phyloP scores from a whole-genome alignment of 2,888 invertebrate species.

The Coecobrya sp. region DNA sequence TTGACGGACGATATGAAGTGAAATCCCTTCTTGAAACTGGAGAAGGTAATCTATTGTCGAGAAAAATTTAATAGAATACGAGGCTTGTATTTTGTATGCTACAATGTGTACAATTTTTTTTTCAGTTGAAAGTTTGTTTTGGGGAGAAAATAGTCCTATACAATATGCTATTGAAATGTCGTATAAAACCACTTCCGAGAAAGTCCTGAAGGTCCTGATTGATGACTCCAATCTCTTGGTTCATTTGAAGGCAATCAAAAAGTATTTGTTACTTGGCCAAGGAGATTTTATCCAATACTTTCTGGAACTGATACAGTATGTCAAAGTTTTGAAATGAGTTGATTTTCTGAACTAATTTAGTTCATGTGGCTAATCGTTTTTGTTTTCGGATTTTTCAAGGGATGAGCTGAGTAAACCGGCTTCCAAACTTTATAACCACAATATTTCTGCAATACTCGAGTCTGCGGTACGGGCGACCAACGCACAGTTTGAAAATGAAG shows the following conservation, averaged over 20 bases:
- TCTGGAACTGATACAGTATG: slow-evolving; percentile 96
- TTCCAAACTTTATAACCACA: slow-evolving; percentile 95
- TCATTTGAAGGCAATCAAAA: slow-evolving; percentile 96
- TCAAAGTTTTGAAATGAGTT: slow-evolving; percentile 85
- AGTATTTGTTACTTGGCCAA: slow-evolving; percentile 97
- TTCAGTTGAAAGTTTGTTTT: slow-evolving; percentile 90
- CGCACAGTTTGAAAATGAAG: slow-evolving; percentile 97
- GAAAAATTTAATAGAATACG: too few species aligned
- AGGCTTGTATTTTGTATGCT: not conserved
- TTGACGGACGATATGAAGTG: slow-evolving; percentile 87
- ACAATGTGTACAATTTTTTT: slow-evolving; percentile 69
- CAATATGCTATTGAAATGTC: slow-evolving; percentile 94
- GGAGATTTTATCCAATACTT: slow-evolving; percentile 98
- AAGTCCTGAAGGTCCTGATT: slow-evolving; percentile 95
- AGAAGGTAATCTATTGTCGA: slow-evolving; percentile 87
- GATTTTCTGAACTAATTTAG: too few species aligned
- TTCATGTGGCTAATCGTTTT: too few species aligned
- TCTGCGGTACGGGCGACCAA: slow-evolving; percentile 96
- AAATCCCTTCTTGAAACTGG: slow-evolving; percentile 86
- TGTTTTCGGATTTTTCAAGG: slow-evolving; percentile 88
- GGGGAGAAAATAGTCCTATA: slow-evolving; percentile 92
- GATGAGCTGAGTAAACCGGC: slow-evolving; percentile 96
- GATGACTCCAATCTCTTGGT: slow-evolving; percentile 96
- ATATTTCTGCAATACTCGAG: slow-evolving; percentile 94
- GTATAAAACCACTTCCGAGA: slow-evolving; percentile 95